These are phyloP conservation scores for Peromyscus maniculatus DNA, from an alignment of 2,113 vertebrate species.

Conservation along the genomic window DNA sequence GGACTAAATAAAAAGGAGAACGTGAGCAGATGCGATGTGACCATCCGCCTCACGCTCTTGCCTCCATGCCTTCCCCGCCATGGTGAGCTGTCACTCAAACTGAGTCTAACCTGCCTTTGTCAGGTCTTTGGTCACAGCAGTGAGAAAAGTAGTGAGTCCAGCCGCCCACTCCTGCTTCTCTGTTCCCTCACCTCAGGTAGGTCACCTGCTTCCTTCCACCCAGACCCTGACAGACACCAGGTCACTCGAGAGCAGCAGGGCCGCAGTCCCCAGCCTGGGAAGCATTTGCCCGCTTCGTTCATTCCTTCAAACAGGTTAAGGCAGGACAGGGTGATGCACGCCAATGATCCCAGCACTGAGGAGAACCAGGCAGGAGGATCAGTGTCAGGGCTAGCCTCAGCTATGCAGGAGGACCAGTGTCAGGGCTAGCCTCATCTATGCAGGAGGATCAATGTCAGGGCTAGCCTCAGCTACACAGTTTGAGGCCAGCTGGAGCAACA, in stretches of 20 bases:
- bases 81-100: no score
- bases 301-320: not conserved
- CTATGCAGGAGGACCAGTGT: no score
- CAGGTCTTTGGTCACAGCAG: no score
- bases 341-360: not conserved
- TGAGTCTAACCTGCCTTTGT: not conserved
- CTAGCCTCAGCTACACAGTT: not conserved
- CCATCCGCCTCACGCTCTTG: not conserved
- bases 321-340: no score
- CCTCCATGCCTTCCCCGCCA: not conserved
- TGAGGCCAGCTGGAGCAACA: not conserved
- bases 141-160: not conserved
- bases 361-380: no score
- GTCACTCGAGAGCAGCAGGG: not conserved
- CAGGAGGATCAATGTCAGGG: no score
- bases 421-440: not conserved
- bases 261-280: not conserved
- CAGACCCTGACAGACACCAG: fast-evolving
- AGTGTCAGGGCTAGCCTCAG: not conserved
- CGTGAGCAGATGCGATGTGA: not conserved
- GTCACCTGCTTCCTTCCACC: not conserved
- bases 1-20: not conserved
- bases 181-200: fast-evolving
- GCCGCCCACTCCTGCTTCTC: not conserved
- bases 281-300: not conserved